Conservation (phyloP, 2,888 invertebrate genomes). For the Belgica antarctica region DNA sequence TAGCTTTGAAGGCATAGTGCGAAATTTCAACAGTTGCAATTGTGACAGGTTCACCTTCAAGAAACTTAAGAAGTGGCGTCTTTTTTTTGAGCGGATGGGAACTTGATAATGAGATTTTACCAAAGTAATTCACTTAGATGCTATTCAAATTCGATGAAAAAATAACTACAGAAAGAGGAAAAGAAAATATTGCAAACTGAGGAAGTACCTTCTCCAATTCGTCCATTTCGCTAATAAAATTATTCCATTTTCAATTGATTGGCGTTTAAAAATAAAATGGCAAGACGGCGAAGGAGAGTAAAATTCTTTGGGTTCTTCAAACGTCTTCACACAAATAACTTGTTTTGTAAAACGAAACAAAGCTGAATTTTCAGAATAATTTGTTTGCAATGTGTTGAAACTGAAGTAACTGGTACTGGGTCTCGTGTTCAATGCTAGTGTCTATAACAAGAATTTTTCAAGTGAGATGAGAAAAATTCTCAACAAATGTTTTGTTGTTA, state of each 20-base stretch:
- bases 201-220: neutral
- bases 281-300: neutral
- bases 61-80: no score
- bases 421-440: no score
- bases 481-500: no score
- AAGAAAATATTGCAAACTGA: neutral
- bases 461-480: no score
- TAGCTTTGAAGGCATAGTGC: no score
- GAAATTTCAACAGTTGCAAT: no score
- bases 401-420: no score
- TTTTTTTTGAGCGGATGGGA: no score
- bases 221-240: constrained; percentile 13
- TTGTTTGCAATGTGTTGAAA: no score
- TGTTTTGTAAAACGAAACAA: neutral
- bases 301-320: neutral
- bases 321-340: no score
- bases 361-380: neutral
- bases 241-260: constrained; percentile 28
- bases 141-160: constrained; percentile 32
- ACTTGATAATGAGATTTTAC: constrained; percentile 34
- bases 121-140: constrained; percentile 39
- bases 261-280: neutral
- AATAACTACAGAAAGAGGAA: constrained; percentile 22
- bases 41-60: no score
- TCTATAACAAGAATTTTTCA: no score